Evolutionary conservation across 2,113 vertebrate species (phyloP), one percentile per base, ranked within the genome.

Genomic region (Archocentrus centrarchus): DNA sequence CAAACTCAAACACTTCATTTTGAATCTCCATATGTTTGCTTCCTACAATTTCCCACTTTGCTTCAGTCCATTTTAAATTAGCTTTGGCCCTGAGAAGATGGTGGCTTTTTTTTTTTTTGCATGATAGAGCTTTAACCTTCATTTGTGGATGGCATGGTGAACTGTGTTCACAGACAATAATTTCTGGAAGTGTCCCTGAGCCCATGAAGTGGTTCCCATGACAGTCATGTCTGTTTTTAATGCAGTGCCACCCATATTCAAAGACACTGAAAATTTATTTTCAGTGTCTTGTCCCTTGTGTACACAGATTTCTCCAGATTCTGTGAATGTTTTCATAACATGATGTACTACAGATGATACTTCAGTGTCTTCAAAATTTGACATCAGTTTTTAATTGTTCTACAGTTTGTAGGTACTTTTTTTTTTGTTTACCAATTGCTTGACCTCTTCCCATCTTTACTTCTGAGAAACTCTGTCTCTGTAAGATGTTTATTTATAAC

Each of bases 1-100:
- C 37, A 13, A 1, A 11, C 11, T 41, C 3, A 44, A 44, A 44
- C 41, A 44, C 11, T 44, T 44, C 0, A 27, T 0, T 66, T 68
- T 27, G 14, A 68, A 47, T 1, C n/a, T 24, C 63, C 22, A 17
- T 14, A 27, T 68, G 39, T 6, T 68, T 13, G 41, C 27, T 22
- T 0, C 39, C n/a, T 39, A 24, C 39, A 66, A 24, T 66, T 44
- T 13, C 63, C 63, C 24, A 64, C 63, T 44, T 66, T 44, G 41
- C 41, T 11, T 44, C 41, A 13, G 4, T 4, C 41, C 41, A 44
- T 44, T 47, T 47, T 47, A 15, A 5, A 15, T 47, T 0, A 15
- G 2, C 13, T 37, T 37, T 15, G 14, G 41, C 41, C 37, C 7
- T 5, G 37, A 37, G 37, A 37, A 37, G 7, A 37, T 37, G 37